Evolutionary conservation across 2,113 vertebrate species (phyloP), one percentile per base, ranked within the genome.

Genomic region (Polyodon spathula): DNA sequence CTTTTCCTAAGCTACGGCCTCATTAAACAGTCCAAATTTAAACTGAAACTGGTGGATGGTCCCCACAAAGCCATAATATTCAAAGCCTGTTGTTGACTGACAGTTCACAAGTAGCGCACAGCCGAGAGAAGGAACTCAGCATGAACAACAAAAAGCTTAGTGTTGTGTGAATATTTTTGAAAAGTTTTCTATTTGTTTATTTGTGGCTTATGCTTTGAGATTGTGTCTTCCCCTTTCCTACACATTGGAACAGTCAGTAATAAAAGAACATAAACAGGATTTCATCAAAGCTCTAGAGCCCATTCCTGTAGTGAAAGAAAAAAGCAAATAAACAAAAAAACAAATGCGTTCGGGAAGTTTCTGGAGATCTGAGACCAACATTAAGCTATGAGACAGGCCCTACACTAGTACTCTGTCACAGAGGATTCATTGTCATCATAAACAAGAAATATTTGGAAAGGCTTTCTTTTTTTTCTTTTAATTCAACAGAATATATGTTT

Each of bases 221-320:
- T 55, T 61, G 6, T 41, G 38, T 9, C 61, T 60, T 16, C 40
- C 54, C 53, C 61, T 58, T 67, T 60, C 61, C 66, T 67, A 50
- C 39, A 10, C 9, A 46, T 40, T 27, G 42, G 42, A 56, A 63
- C 39, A 44, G 14, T 48, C 65, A 48, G 65, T 50, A 41, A 27
- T 59, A 37, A 64, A 65, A 65, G 63, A 68, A 65, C 40, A 58
- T 57, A 68, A 68, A 68, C 56, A 65, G 59, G 53, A 48, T 68
- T 65, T 65, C 48, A 41, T 39, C 62, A 44, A 40, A 62, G 62
- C 54, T 44, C 40, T n/a, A 12, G 11, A 17, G 41, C 40, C 60
- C 46, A n/a, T 42, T 61, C 62, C 54, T 56, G 40, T 48, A 40
- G 59, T 56, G 50, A 58, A 64, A 66, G 17, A 59, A 59, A 65